phyloP scores from a whole-genome alignment of 2,797 vertebrate species.

The Lophura swinhoii region DNA sequence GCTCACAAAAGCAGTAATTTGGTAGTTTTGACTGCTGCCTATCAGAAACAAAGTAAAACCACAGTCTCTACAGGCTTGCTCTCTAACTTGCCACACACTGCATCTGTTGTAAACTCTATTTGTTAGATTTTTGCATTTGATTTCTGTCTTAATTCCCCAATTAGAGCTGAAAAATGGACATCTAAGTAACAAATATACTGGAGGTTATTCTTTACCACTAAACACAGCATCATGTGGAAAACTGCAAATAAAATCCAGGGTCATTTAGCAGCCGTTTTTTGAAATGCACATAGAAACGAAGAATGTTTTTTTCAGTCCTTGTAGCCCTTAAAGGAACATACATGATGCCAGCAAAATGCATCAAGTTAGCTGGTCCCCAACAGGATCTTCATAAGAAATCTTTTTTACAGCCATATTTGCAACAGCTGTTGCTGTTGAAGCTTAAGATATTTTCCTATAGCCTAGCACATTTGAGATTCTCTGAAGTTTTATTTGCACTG shows the following conservation, averaged over 20 bases:
- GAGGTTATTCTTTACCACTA: neutral
- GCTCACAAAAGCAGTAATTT: constrained; percentile 18
- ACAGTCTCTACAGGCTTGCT: neutral
- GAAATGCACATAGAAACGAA: neutral
- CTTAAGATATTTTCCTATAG: neutral
- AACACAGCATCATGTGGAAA: neutral
- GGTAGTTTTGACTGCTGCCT: neutral
- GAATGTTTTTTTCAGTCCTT: neutral
- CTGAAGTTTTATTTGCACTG: neutral
- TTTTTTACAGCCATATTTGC: neutral
- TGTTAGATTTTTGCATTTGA: neutral
- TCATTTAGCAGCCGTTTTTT: constrained; percentile 1
- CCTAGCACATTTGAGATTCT: neutral
- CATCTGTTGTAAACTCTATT: constrained; percentile 2
- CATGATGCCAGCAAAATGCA: constrained; percentile 16
- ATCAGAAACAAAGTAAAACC: neutral
- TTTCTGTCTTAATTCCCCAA: neutral
- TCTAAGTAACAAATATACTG: neutral
- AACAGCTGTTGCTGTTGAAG: neutral
- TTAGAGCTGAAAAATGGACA: neutral
- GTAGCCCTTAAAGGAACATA: neutral
- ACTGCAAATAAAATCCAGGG: neutral
- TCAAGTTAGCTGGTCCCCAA: constrained; percentile 44
- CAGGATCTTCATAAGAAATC: neutral
- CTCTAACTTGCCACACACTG: neutral